A percentile compares a stretch with the other conserved stretches of the same genome.
These are phyloP conservation scores for Eristalis tenax DNA, from an alignment of 2,888 invertebrate species.

Conservation along the genomic window DNA sequence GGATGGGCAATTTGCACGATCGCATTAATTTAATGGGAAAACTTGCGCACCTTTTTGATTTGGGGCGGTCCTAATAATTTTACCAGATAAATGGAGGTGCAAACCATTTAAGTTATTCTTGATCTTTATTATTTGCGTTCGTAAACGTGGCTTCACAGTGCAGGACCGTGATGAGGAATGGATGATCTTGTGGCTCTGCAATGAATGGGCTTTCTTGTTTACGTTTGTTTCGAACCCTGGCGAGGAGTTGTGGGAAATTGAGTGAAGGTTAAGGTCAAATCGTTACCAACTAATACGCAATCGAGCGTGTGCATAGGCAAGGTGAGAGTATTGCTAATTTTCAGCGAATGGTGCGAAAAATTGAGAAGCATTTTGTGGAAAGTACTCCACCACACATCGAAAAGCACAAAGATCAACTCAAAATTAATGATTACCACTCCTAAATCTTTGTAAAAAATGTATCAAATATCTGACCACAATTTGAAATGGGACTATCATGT, in stretches of 20 bases:
- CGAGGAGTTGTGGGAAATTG: constrained; percentile 40
- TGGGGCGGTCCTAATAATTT: constrained; percentile 69
- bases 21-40: constrained; percentile 67
- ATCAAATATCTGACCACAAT: too few species aligned
- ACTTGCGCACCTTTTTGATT: constrained; percentile 67
- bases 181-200: constrained; percentile 24
- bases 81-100: constrained; percentile 69
- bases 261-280: constrained; percentile 56
- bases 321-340: too few species aligned
- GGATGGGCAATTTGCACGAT: constrained; percentile 67
- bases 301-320: background rate
- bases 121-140: constrained; percentile 69
- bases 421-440: too few species aligned
- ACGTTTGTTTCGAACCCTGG: background rate
- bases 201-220: constrained; percentile 31
- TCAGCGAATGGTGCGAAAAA: background rate
- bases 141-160: constrained; percentile 16
- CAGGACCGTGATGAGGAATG: background rate
- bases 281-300: constrained; percentile 50
- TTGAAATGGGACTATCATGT: too few species aligned
- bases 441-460: too few species aligned
- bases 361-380: too few species aligned
- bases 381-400: too few species aligned
- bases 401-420: too few species aligned
- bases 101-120: constrained; percentile 69